These are phyloP conservation scores for Danio choprae DNA, from an alignment of 2,797 vertebrate genomes.

Conservation along the genomic window DNA sequence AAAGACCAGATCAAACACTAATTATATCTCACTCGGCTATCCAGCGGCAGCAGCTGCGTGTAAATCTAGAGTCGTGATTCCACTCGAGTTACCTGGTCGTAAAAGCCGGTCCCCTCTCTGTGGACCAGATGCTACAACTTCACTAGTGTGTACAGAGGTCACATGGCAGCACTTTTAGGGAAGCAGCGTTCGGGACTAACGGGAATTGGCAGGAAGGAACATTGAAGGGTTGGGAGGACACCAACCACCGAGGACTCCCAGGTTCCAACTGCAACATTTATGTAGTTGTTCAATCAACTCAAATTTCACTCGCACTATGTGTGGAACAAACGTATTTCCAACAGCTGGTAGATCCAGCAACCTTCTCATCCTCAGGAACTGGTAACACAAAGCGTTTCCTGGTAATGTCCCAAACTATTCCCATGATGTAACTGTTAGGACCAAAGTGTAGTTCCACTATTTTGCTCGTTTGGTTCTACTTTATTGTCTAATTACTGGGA, in stretches of 20 bases:
- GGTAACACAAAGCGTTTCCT: neutral
- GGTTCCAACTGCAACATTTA: neutral
- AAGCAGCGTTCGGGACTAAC: constrained; percentile 39
- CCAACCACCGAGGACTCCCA: neutral
- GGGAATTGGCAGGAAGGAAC: constrained; percentile 24
- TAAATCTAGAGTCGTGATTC: constrained; percentile 57
- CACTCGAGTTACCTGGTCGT: constrained; percentile 61
- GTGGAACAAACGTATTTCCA: neutral
- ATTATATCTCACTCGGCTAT: constrained; percentile 50
- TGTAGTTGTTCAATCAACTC: neutral
- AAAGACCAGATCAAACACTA: constrained; percentile 56
- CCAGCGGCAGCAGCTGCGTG: constrained; percentile 49
- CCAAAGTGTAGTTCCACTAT: no score
- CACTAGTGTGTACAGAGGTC: constrained; percentile 42
- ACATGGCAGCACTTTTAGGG: constrained; percentile 43
- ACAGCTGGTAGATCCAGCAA: neutral
- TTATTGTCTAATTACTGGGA: no score
- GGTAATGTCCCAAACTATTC: neutral
- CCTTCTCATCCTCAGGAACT: no score
- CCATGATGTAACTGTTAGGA: neutral
- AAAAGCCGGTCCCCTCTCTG: constrained; percentile 50
- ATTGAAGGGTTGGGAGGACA: constrained; percentile 21
- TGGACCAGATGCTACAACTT: constrained; percentile 49
- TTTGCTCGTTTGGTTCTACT: no score
- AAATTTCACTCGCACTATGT: neutral